Evolutionary conservation across 1,140 invertebrate species (phyloP).

Genomic region (Hesperophylax magnus): DNA sequence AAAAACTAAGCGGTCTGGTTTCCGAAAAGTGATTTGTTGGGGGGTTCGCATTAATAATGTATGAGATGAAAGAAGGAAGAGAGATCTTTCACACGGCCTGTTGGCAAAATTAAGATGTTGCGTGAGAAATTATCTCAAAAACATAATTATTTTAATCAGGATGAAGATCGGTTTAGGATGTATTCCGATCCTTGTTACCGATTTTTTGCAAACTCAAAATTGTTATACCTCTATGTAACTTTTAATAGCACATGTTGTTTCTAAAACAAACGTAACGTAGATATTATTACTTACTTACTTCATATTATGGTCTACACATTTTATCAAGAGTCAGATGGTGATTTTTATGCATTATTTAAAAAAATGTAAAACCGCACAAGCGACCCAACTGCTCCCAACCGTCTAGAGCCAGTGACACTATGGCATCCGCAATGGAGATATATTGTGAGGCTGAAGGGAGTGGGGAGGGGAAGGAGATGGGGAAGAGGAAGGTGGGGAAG

Average conservation of each 20-base stretch:
- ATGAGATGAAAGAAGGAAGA: constrained; percentile 46
- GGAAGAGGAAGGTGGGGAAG: too few species aligned
- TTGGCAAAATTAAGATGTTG: constrained; percentile 35
- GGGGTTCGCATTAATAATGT: constrained; percentile 51
- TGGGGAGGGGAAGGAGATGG: too few species aligned
- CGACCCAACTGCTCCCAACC: too few species aligned
- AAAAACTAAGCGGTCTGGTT: constrained; percentile 48
- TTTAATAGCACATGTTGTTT: background rate
- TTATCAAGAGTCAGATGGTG: too few species aligned
- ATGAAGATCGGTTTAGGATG: background rate
- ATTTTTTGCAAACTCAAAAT: background rate
- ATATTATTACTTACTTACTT: too few species aligned
- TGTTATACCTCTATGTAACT: background rate
- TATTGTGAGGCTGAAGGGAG: too few species aligned
- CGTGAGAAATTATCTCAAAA: background rate
- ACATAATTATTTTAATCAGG: background rate
- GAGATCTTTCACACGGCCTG: constrained; percentile 51
- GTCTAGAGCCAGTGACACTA: too few species aligned
- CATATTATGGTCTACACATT: too few species aligned
- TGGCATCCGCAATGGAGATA: too few species aligned
- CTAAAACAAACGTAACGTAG: background rate
- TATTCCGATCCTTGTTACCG: background rate
- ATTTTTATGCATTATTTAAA: too few species aligned
- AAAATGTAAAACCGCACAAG: too few species aligned
- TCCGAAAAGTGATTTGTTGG: constrained; percentile 41